phyloP scores from a whole-genome alignment of 2,113 vertebrate species.

The Tachycineta bicolor region DNA sequence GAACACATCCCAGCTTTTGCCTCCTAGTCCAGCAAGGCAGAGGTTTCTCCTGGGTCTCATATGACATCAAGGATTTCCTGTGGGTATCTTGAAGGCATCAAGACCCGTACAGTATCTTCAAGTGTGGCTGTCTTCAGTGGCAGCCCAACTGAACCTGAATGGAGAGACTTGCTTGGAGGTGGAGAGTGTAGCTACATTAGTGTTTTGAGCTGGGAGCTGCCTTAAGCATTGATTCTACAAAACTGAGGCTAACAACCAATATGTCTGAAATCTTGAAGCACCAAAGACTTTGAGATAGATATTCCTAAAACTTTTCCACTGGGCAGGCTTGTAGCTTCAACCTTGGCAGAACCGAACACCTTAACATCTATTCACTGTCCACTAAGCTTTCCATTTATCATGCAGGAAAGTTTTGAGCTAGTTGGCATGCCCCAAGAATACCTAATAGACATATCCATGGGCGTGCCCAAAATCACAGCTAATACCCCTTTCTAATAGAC shows the following conservation, averaged over 20 bases:
- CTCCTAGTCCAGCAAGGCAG: not conserved
- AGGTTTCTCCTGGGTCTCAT: not conserved
- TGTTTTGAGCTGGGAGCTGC: not conserved
- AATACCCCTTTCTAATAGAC: not conserved
- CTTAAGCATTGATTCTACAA: not conserved
- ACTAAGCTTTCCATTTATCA: not conserved
- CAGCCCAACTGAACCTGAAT: not conserved
- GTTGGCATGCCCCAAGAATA: not conserved
- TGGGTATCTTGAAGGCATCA: not conserved
- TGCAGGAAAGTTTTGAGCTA: not conserved
- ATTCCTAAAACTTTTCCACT: not conserved
- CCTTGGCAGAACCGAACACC: not conserved
- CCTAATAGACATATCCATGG: not conserved
- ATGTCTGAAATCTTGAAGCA: not conserved
- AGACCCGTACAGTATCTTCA: not conserved
- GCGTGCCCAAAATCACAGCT: not conserved
- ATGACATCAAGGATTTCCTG: not conserved
- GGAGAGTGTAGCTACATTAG: not conserved
- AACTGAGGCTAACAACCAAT: not conserved
- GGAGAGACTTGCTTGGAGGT: not conserved
- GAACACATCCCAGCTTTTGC: not conserved
- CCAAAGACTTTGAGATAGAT: not conserved
- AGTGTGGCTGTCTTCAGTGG: no score
- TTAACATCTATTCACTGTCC: not conserved
- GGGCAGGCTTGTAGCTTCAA: not conserved